Conservation (phyloP, 2,888 invertebrate genomes). For the Mechanitis mazaeus region DNA sequence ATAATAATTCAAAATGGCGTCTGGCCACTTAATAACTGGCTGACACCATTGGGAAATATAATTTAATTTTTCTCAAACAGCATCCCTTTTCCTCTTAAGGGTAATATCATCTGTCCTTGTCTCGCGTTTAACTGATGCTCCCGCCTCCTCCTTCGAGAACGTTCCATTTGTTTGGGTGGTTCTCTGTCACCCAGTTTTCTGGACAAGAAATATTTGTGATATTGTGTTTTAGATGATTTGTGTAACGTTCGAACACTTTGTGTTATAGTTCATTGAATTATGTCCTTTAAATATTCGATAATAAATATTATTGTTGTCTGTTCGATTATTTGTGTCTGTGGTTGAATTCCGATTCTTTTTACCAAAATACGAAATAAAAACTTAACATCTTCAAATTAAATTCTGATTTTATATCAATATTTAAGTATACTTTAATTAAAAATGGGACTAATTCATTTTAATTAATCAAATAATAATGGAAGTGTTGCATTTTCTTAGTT, state of each 20-base stretch:
- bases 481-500: too few species aligned
- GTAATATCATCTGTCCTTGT: conserved; percentile 43
- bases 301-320: conserved; percentile 19
- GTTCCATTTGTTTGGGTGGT: conserved; percentile 57
- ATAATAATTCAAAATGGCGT: conserved; percentile 77
- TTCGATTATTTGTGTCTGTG: conserved; percentile 5
- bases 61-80: conserved; percentile 73
- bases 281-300: conserved; percentile 16
- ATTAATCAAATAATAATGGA: too few species aligned
- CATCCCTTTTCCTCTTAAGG: conserved; percentile 42
- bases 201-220: conserved; percentile 73
- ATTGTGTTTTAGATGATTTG: conserved; percentile 73
- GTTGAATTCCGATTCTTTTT: neutral
- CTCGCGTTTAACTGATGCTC: conserved; percentile 50
- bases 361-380: too few species aligned
- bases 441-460: too few species aligned
- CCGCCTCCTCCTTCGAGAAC: conserved; percentile 44
- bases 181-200: conserved; percentile 67
- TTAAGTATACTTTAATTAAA: too few species aligned
- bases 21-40: conserved; percentile 78
- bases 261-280: conserved; percentile 21
- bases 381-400: too few species aligned
- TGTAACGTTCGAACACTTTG: conserved; percentile 37
- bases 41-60: conserved; percentile 78
- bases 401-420: too few species aligned